These are phyloP conservation scores for Bombus terrestris DNA, from an alignment of 1,140 invertebrate species.

Conservation along the genomic window DNA sequence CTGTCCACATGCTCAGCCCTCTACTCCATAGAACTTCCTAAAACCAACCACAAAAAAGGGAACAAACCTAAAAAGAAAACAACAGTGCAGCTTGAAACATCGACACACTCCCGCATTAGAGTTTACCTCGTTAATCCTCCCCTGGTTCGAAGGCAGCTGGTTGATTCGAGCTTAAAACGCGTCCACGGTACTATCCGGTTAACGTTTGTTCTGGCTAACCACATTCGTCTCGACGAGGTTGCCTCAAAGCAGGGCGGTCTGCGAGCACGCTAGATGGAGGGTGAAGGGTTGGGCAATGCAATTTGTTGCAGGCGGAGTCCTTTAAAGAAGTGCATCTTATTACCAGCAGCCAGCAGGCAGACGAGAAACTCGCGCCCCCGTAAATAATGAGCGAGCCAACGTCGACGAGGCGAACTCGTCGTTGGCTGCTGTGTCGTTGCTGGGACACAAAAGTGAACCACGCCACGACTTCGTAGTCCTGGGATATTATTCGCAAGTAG, in stretches of 20 bases:
- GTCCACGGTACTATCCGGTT: slow-evolving; percentile 32
- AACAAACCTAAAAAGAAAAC: not conserved
- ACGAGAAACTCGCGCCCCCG: slow-evolving; percentile 63
- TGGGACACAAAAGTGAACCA: slow-evolving; percentile 58
- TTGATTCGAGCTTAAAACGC: slow-evolving; percentile 23
- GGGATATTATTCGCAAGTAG: slow-evolving; percentile 60
- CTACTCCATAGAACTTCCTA: not conserved
- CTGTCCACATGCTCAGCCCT: too few species aligned
- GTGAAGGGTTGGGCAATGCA: slow-evolving; percentile 45
- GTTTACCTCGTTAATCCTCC: slow-evolving; percentile 42
- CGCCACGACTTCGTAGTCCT: slow-evolving; percentile 25
- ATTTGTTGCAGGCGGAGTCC: slow-evolving; percentile 64
- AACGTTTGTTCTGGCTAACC: slow-evolving; percentile 63
- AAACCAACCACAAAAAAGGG: not conserved
- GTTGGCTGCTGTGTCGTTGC: slow-evolving; percentile 16
- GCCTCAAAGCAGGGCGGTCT: not conserved
- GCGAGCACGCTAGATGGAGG: not conserved
- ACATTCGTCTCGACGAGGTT: slow-evolving; percentile 41
- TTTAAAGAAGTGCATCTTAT: slow-evolving; percentile 71
- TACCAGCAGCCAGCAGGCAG: slow-evolving; percentile 55
- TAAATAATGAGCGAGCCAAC: slow-evolving; percentile 63
- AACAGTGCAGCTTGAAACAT: not conserved
- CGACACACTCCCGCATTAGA: not conserved
- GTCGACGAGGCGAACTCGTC: not conserved
- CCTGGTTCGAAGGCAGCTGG: not conserved